phyloP scores from a whole-genome alignment of 2,797 vertebrate species.

The Pogonophryne albipinna region DNA sequence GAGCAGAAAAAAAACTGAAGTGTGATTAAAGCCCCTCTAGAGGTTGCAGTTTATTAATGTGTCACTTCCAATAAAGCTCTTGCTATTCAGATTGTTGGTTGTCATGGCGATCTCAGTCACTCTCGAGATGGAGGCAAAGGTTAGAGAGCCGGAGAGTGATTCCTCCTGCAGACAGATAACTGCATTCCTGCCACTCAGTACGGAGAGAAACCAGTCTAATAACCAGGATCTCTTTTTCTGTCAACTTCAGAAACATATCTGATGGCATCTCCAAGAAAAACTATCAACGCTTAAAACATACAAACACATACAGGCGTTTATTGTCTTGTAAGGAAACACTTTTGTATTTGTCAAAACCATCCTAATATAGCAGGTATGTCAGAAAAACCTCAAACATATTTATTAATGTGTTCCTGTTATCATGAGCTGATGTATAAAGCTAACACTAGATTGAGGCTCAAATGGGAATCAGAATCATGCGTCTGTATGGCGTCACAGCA shows the following conservation, averaged over 20 bases:
- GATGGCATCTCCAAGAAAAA: constrained; percentile 31
- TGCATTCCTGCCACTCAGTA: constrained; percentile 26
- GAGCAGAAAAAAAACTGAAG: constrained; percentile 75
- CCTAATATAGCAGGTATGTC: not conserved
- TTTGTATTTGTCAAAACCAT: not conserved
- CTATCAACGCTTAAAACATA: not conserved
- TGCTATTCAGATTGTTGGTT: constrained; percentile 75
- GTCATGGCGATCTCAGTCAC: constrained; percentile 80
- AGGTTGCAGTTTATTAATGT: constrained; percentile 85
- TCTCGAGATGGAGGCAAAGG: constrained; percentile 78
- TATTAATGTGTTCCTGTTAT: not conserved
- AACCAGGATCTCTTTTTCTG: constrained; percentile 11
- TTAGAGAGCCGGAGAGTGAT: constrained; percentile 60
- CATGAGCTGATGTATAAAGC: too few relatives aligned
- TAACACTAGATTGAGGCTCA: not conserved
- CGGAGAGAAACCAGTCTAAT: not conserved
- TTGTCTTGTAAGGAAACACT: not conserved
- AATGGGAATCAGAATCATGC: not conserved
- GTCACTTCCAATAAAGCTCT: constrained; percentile 84
- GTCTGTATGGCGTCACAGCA: too few relatives aligned
- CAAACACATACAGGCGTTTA: not conserved
- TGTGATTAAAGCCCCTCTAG: constrained; percentile 79
- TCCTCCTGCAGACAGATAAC: constrained; percentile 47
- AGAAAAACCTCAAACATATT: not conserved
- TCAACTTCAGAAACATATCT: constrained; percentile 29